These are phyloP conservation scores for Mesitornis unicolor DNA, from an alignment of 2,113 vertebrate species.

Conservation along the genomic window DNA sequence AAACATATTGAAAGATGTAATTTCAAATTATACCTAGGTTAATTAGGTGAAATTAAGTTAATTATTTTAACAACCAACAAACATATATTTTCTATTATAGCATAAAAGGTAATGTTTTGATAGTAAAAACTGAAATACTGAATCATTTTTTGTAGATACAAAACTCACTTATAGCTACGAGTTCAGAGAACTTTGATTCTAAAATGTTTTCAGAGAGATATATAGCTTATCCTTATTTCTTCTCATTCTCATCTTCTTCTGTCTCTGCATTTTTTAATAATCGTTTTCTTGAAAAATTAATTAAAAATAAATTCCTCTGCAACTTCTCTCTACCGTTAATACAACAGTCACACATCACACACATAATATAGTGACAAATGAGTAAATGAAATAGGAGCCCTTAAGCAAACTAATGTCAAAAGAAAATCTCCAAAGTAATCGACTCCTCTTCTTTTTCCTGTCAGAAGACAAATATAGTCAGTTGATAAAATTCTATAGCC, in stretches of 20 bases:
- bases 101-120: background rate
- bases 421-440: background rate
- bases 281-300: background rate
- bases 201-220: background rate
- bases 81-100: background rate
- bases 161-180: background rate
- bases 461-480: background rate
- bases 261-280: background rate
- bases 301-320: background rate
- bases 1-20: background rate
- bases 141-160: background rate
- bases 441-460: background rate
- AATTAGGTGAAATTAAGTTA: background rate
- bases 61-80: background rate
- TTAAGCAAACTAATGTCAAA: background rate
- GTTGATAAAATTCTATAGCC: background rate
- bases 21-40: background rate
- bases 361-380: background rate
- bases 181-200: background rate
- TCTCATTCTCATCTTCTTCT: background rate
- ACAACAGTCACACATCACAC: background rate
- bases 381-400: background rate
- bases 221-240: background rate
- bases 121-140: background rate
- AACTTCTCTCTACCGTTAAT: background rate